Evolutionary conservation across 2,797 vertebrate genomes (phyloP).

Genomic region (Centroberyx gerrardi): DNA sequence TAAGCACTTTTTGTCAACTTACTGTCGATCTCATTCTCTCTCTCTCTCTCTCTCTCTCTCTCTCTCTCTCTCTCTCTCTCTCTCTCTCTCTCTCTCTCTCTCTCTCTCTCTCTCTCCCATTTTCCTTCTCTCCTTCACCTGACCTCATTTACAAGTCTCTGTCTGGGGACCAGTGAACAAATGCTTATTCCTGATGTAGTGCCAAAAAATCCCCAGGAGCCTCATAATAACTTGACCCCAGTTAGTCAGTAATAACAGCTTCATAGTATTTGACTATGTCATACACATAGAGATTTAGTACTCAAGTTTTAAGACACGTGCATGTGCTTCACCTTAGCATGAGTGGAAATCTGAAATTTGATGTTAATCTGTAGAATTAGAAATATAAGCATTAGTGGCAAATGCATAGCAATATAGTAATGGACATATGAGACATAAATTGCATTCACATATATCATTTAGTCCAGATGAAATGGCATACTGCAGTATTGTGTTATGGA

Average conservation of each 20-base stretch:
- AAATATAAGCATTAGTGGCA: not conserved
- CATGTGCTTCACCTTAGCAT: not conserved
- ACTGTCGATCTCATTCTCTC: slow-evolving; percentile 70
- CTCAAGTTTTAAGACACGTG: not conserved
- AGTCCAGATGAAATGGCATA: not conserved
- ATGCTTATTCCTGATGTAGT: not conserved
- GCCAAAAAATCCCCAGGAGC: not conserved
- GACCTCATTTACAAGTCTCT: slow-evolving; percentile 49
- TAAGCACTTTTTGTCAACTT: slow-evolving; percentile 86
- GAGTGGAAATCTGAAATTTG: not conserved
- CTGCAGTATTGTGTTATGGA: not conserved
- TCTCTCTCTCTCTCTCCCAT: slow-evolving; percentile 7
- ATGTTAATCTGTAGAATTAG: not conserved
- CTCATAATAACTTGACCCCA: too few relatives aligned
- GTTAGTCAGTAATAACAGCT: not conserved
- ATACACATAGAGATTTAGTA: not conserved
- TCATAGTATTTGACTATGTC: too few relatives aligned
- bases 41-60: slow-evolving; percentile 41
- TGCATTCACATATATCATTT: too few relatives aligned
- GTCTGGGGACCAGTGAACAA: slow-evolving; percentile 11
- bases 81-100: slow-evolving; percentile 24
- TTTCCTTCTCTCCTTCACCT: slow-evolving; percentile 28
- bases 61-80: slow-evolving; percentile 48
- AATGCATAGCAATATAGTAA: not conserved
- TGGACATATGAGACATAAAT: not conserved